Evolutionary conservation across 64 coral and sea anemone genomes (phyloP).

Genomic region (Trachythela sp.): DNA sequence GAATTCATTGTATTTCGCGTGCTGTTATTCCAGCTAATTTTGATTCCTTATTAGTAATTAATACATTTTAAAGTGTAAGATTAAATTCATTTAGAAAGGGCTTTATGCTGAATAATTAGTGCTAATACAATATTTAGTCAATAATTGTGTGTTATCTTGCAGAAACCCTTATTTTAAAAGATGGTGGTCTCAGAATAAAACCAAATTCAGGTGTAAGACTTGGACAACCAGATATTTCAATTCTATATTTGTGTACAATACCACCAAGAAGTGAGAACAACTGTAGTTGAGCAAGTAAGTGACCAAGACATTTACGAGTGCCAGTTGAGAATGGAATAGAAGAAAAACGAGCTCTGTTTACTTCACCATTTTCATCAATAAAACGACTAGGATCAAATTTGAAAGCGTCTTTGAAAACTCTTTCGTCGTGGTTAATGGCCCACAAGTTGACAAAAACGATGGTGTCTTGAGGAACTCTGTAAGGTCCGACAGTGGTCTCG

Average conservation of each 20-base stretch:
- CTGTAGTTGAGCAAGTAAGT: constrained; percentile 66
- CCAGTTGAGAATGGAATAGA: constrained; percentile 80
- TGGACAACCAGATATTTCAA: constrained; percentile 61
- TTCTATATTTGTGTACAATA: constrained; percentile 60
- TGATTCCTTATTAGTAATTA: no score
- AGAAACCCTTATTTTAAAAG: constrained; percentile 56
- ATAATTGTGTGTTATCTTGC: background rate
- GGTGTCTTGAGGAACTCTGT: constrained; percentile 19
- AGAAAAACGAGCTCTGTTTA: constrained; percentile 41
- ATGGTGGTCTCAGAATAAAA: constrained; percentile 59
- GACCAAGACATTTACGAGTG: constrained; percentile 79
- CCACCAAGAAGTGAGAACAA: constrained; percentile 78
- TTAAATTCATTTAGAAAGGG: no score
- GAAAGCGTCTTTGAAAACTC: constrained; percentile 11
- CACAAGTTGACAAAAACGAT: constrained; percentile 24
- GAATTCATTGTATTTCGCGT: no score
- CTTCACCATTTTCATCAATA: constrained; percentile 1
- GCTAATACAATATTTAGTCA: no score
- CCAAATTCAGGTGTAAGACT: constrained; percentile 58
- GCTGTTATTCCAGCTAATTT: no score
- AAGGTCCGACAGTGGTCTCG: background rate
- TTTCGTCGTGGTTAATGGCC: constrained; percentile 27
- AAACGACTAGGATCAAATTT: constrained; percentile 41
- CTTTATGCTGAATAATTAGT: no score
- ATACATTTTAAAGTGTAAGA: no score